Evolutionary conservation across 2,797 vertebrate species (phyloP).

Genomic region (Podargus strigoides): DNA sequence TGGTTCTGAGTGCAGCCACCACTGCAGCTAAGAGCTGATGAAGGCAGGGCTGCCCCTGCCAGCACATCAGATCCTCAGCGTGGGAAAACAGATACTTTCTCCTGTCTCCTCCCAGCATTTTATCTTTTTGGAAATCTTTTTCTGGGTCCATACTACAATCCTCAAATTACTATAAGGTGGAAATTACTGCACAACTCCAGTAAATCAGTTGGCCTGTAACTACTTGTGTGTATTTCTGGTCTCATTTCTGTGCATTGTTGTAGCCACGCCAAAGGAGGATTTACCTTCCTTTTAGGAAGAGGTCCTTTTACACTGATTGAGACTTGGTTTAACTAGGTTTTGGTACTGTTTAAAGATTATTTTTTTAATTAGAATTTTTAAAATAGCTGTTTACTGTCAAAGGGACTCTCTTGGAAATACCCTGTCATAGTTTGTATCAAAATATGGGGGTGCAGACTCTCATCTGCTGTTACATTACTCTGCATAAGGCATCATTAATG

Average conservation of each 20-base stretch:
- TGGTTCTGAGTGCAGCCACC: background rate
- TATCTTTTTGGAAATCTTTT: background rate
- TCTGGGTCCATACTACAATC: background rate
- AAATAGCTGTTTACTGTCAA: slow-evolving; percentile 11
- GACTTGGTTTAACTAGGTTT: slow-evolving; percentile 4
- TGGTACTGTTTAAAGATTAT: slow-evolving; percentile 16
- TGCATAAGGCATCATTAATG: background rate
- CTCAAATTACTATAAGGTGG: background rate
- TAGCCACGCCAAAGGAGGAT: background rate
- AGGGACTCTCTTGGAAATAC: slow-evolving; percentile 28
- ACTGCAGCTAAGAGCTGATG: background rate
- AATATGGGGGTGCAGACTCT: background rate
- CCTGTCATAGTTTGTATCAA: background rate
- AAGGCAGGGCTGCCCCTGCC: background rate
- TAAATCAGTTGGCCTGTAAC: slow-evolving; percentile 13
- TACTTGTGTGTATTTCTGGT: background rate
- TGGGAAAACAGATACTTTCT: background rate
- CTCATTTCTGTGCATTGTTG: slow-evolving; percentile 8
- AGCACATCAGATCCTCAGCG: accelerated
- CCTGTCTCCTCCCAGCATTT: background rate
- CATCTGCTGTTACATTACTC: background rate
- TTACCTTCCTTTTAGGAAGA: background rate
- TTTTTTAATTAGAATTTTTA: background rate
- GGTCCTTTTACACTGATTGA: background rate
- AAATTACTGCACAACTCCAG: background rate